A percentile compares a stretch with the other conserved stretches of the same genome.
Evolutionary conservation across 2,888 invertebrate species (phyloP).

Genomic region (Hydrotaea diabolus): DNA sequence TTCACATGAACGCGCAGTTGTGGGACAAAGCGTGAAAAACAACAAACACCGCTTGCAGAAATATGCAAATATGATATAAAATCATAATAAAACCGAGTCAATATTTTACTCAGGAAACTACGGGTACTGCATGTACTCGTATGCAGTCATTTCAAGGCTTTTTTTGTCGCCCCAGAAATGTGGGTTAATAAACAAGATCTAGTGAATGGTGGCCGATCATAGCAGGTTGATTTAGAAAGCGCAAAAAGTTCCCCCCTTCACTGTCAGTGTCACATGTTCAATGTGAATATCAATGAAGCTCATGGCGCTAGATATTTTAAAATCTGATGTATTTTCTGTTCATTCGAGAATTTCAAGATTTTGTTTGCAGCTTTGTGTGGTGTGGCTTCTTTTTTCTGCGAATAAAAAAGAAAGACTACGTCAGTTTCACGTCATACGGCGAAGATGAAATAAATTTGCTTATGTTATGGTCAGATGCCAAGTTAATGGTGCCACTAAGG

Average conservation of each 20-base stretch:
- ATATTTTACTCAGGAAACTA: slow-evolving; percentile 22
- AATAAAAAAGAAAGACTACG: slow-evolving; percentile 6
- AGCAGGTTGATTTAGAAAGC: not conserved
- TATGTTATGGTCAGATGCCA: too few relatives aligned
- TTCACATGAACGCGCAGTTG: slow-evolving; percentile 3
- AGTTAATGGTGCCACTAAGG: too few relatives aligned
- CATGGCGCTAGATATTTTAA: not conserved
- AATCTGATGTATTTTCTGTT: not conserved
- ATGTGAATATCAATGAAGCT: not conserved
- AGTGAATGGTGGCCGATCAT: too few relatives aligned
- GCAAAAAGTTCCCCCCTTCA: not conserved
- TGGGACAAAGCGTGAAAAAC: not conserved
- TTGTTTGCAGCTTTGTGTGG: not conserved
- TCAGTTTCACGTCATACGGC: slow-evolving; percentile 6
- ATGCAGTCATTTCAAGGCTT: slow-evolving; percentile 23
- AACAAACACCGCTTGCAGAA: too few relatives aligned
- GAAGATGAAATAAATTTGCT: not conserved
- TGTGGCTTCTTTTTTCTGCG: not conserved
- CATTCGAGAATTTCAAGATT: not conserved
- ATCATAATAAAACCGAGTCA: not conserved
- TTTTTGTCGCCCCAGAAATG: not conserved
- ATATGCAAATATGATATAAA: too few relatives aligned
- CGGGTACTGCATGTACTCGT: not conserved
- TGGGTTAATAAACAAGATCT: slow-evolving; percentile 1
- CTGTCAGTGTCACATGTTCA: not conserved